Evolutionary conservation across 2,888 invertebrate species (phyloP).

Genomic region (Drosophila peninsularis): DNA sequence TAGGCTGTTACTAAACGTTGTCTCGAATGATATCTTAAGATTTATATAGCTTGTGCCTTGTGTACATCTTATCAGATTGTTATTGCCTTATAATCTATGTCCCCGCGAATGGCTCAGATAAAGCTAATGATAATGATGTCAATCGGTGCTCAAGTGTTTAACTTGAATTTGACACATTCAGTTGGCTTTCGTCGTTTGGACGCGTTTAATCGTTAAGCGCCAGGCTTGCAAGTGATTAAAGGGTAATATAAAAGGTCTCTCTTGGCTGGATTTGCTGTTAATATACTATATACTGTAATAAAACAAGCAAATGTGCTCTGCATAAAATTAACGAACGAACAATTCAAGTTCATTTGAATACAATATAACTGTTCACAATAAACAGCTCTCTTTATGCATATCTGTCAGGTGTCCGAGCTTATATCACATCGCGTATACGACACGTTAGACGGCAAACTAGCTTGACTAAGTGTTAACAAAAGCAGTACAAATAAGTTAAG

Average conservation of each 20-base stretch:
- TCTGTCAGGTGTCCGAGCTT: neutral
- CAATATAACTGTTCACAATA: neutral
- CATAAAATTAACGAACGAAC: conserved; percentile 6
- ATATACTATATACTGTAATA: neutral
- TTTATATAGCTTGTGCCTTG: conserved; percentile 57
- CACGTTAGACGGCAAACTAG: conserved; percentile 24
- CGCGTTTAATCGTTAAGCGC: conserved; percentile 29
- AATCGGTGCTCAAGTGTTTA: conserved; percentile 44
- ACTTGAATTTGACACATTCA: conserved; percentile 43
- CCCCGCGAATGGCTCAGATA: conserved; percentile 42
- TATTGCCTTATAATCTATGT: conserved; percentile 59
- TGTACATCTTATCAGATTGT: conserved; percentile 59
- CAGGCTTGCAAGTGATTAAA: conserved; percentile 26
- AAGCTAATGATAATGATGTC: conserved; percentile 65
- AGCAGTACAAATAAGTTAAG: conserved; percentile 10
- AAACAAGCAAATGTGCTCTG: neutral
- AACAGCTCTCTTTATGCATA: neutral
- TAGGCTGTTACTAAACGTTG: conserved; percentile 37
- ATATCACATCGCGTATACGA: conserved; percentile 31
- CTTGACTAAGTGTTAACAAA: conserved; percentile 10
- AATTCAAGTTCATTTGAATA: conserved; percentile 17
- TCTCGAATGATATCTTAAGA: conserved; percentile 64
- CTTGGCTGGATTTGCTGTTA: neutral
- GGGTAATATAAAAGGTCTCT: conserved; percentile 43
- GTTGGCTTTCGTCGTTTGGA: conserved; percentile 47